Evolutionary conservation across 2,888 invertebrate species (phyloP), one percentile per base, ranked within the genome.

Genomic region (Baccha elongata): DNA sequence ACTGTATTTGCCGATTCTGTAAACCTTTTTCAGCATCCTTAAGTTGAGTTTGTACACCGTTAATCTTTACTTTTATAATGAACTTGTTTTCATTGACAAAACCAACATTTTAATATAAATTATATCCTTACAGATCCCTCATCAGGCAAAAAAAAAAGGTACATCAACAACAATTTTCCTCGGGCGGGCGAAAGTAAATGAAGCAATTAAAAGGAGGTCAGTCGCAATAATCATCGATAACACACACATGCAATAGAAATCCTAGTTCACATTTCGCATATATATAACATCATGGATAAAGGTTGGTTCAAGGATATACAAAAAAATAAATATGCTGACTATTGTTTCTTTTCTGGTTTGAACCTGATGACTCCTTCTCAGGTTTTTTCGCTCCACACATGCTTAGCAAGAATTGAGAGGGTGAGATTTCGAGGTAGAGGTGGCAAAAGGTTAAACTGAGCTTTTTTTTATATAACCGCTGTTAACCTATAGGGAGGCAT

Each of bases 381-480:
- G 42, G n/a, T n/a, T 29, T 32, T 17, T 42, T 19, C 21, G n/a
- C 42, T 26, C 17, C 37, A 37, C 44, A 37, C 50, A 52, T 37
- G 44, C 46, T 42, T 52, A 26, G 48, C 44, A 44, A 37, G 32
- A 17, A 11, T 26, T 46, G 35, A 32, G 44, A 60, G 75, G 37
- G 29, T 72, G 81, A 76, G 65, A 21, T 29, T 42, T 13, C 53
- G 60, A 62, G 65, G 71, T 76, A 62, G 68, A 83, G 83, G 83
- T 83, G 83, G 83, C 72, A 83, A 83, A 83, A 83, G 83, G 83
- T 83, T 83, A 83, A 83, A 83, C 78, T 68, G 83, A 83, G 83
- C 83, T 78, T 83, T 83, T 72, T 68, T 83, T 64, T 83, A 42
- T 81, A 44, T 64, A 78, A 83, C 83, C 83, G 76, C 83, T 68